Evolutionary conservation across 2,888 invertebrate genomes (phyloP).

Genomic region (Ctenicera cuprea): DNA sequence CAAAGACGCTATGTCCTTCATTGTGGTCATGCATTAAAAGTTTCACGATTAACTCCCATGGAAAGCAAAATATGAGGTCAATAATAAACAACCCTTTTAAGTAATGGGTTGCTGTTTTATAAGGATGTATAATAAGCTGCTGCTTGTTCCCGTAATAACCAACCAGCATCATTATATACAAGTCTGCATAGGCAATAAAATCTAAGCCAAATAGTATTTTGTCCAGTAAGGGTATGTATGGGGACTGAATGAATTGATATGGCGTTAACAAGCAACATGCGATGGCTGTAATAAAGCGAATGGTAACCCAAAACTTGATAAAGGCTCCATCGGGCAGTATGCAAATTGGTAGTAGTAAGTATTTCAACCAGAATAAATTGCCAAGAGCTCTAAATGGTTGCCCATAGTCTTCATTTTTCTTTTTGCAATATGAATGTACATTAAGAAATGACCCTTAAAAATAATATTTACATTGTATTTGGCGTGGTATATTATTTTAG

Average conservation of each 20-base stretch:
- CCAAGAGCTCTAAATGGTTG: conserved; percentile 58
- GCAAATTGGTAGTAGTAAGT: conserved; percentile 61
- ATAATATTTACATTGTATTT: conserved; percentile 15
- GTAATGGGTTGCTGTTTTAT: conserved; percentile 74
- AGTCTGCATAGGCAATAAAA: conserved; percentile 72
- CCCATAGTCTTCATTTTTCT: conserved; percentile 56
- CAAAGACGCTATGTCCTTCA: conserved; percentile 68
- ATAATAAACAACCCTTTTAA: conserved; percentile 72
- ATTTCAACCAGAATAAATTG: conserved; percentile 59
- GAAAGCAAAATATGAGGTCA: conserved; percentile 73
- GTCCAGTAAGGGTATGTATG: conserved; percentile 45
- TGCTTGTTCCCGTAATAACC: conserved; percentile 74
- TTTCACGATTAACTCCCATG: conserved; percentile 72
- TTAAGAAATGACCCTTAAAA: conserved; percentile 60
- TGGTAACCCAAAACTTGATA: conserved; percentile 60
- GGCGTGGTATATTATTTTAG: too few relatives aligned
- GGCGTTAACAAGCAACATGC: conserved; percentile 53
- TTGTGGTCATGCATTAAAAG: conserved; percentile 70
- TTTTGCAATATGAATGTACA: conserved; percentile 56
- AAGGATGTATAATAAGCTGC: conserved; percentile 75
- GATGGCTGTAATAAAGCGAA: conserved; percentile 51
- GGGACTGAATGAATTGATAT: conserved; percentile 52
- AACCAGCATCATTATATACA: conserved; percentile 75
- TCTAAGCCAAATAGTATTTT: conserved; percentile 69
- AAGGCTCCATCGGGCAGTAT: conserved; percentile 63